Evolutionary conservation across 2,113 vertebrate species (phyloP).

Genomic region (Syngnathus floridae): DNA sequence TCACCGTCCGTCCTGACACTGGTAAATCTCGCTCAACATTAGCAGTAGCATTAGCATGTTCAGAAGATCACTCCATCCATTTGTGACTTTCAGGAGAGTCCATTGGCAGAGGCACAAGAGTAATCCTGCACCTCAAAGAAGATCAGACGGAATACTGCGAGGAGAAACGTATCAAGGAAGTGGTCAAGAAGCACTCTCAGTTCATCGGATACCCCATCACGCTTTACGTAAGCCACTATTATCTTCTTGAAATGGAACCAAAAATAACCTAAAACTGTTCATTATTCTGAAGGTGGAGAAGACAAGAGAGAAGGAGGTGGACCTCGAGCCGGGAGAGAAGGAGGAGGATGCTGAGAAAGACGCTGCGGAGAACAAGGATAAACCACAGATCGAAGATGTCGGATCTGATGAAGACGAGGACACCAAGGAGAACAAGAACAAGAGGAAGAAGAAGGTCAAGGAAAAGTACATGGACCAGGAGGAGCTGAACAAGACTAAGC

Average conservation of each 20-base stretch:
- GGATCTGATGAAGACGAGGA: conserved; percentile 74
- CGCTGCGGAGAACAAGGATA: conserved; percentile 59
- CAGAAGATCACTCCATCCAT: not conserved
- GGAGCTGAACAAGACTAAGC: conserved; percentile 79
- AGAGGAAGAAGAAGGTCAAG: conserved; percentile 79
- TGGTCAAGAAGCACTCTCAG: conserved; percentile 80
- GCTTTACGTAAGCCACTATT: conserved; percentile 66
- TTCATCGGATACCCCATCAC: conserved; percentile 81
- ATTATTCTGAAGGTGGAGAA: conserved; percentile 79
- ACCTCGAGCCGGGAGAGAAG: conserved; percentile 74
- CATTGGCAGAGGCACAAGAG: conserved; percentile 73
- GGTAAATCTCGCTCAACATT: conserved; percentile 39
- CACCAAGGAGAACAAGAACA: conserved; percentile 69
- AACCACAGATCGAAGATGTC: conserved; percentile 76
- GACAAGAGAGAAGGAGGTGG: conserved; percentile 83
- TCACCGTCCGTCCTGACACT: conserved; percentile 67
- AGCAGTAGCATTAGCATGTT: too few relatives aligned
- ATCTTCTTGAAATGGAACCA: not conserved
- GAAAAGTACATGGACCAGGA: conserved; percentile 77
- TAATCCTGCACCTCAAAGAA: conserved; percentile 76
- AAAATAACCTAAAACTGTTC: not conserved
- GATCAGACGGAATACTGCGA: conserved; percentile 77
- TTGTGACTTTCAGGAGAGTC: conserved; percentile 48
- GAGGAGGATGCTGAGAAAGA: conserved; percentile 66
- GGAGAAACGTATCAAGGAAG: conserved; percentile 75